Evolutionary conservation across 2,113 vertebrate species (phyloP).

Genomic region (Theristicus caerulescens): DNA sequence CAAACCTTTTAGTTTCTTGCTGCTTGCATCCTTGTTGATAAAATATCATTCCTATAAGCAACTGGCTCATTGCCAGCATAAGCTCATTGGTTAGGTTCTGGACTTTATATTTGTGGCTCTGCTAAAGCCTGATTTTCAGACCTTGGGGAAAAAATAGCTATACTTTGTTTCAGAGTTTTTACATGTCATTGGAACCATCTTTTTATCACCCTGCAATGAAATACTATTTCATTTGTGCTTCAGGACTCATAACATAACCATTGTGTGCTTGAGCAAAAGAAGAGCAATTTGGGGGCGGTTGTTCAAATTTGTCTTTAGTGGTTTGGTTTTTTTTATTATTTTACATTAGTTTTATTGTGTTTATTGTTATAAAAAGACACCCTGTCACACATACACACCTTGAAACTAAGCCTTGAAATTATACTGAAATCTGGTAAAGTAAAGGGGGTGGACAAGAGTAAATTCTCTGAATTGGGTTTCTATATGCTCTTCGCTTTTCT

Average conservation of each 20-base stretch:
- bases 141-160: not conserved
- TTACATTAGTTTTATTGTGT: not conserved
- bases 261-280: not conserved
- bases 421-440: not conserved
- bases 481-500: not conserved
- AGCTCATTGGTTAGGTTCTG: not conserved
- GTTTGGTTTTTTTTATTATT: not conserved
- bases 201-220: not conserved
- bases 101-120: not conserved
- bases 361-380: not conserved
- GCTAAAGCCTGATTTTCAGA: not conserved
- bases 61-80: not conserved
- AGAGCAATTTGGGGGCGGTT: rapidly evolving
- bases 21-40: not conserved
- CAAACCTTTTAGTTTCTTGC: not conserved
- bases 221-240: not conserved
- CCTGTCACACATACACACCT: not conserved
- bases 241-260: not conserved
- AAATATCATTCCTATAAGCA: not conserved
- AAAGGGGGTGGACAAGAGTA: not conserved
- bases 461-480: not conserved
- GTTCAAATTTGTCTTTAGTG: not conserved
- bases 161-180: not conserved
- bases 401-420: not conserved
- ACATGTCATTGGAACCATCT: not conserved